phyloP scores from a whole-genome alignment of 2,888 invertebrate genomes.

The Fragum sueziense region DNA sequence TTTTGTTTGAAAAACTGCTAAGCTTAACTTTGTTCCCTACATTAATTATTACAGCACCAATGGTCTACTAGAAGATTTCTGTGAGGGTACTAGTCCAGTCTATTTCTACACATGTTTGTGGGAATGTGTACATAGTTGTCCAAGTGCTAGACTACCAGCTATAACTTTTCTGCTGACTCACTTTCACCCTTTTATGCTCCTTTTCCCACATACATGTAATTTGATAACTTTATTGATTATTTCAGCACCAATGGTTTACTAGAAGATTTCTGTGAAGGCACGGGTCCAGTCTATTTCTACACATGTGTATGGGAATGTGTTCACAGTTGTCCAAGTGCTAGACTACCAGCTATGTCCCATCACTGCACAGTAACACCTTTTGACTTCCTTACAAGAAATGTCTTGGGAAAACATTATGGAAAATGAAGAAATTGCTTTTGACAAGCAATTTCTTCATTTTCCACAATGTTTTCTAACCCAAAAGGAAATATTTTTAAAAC shows the following conservation, averaged over 20 bases:
- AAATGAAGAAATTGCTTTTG: too few relatives aligned
- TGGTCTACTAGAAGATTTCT: conserved; percentile 87
- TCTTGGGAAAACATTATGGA: too few relatives aligned
- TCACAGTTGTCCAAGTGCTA: conserved; percentile 90
- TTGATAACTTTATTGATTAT: not conserved
- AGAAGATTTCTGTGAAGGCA: conserved; percentile 89
- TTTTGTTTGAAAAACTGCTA: not conserved
- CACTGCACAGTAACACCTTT: too few relatives aligned
- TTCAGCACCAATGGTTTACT: conserved; percentile 83
- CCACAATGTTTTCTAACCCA: too few relatives aligned
- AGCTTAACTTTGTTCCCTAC: not conserved
- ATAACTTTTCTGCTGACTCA: conserved; percentile 91
- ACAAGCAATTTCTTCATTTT: too few relatives aligned
- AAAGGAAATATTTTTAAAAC: too few relatives aligned
- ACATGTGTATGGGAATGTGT: conserved; percentile 94
- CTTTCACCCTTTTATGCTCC: too few relatives aligned
- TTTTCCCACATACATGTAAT: not conserved
- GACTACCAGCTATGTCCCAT: conserved; percentile 93
- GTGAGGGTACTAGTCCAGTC: conserved; percentile 89
- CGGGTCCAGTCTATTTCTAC: conserved; percentile 91
- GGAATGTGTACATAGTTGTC: conserved; percentile 92
- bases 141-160: conserved; percentile 91
- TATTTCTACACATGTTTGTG: conserved; percentile 94
- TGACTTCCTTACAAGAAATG: too few relatives aligned
- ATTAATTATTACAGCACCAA: conserved; percentile 67